Conservation (phyloP, 2,797 vertebrate species). For the Tragelaphus oryx region DNA sequence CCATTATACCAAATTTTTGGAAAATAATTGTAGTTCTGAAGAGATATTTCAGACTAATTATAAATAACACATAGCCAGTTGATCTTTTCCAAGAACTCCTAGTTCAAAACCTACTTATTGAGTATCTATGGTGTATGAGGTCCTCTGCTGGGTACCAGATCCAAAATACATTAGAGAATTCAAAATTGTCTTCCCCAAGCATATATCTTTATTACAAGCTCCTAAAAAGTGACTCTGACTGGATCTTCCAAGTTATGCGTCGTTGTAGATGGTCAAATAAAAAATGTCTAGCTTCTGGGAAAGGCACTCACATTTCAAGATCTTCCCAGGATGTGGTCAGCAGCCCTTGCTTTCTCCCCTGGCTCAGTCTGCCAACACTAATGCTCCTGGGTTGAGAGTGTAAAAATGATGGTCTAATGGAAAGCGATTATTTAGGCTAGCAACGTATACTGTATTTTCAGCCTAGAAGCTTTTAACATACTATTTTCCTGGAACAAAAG, state of each 20-base stretch:
- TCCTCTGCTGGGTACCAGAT: neutral
- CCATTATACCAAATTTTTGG: neutral
- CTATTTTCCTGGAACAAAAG: constrained; percentile 44
- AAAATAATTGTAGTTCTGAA: neutral
- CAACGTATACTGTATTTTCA: constrained; percentile 7
- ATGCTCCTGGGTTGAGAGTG: neutral
- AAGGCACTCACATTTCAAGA: neutral
- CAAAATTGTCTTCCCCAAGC: neutral
- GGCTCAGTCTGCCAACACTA: neutral
- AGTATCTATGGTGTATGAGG: neutral
- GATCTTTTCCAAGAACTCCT: neutral
- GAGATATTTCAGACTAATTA: neutral
- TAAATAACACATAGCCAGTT: neutral
- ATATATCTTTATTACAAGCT: neutral
- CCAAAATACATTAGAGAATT: neutral
- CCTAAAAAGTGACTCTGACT: neutral
- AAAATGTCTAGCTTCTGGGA: neutral
- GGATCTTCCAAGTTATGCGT: neutral
- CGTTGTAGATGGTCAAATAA: neutral
- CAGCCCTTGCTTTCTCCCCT: neutral
- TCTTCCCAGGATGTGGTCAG: neutral
- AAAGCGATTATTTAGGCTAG: constrained; percentile 16
- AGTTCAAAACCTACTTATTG: neutral
- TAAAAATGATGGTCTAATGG: constrained; percentile 1
- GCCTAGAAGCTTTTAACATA: constrained; percentile 49